phyloP scores from a whole-genome alignment of 2,888 invertebrate genomes.

The Arctia plantaginis region DNA sequence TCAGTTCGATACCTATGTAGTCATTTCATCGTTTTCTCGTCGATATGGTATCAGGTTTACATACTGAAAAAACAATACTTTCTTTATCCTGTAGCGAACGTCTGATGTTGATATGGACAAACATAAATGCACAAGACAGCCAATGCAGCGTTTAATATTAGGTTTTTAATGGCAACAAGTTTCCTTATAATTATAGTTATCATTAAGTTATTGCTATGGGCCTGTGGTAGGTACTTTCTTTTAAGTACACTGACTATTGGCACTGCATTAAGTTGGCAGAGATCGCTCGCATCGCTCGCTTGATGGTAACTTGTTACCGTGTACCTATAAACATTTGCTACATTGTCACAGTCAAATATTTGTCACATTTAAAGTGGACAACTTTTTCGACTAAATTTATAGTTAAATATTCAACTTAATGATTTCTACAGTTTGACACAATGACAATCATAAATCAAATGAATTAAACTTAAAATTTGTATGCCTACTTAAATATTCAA shows the following conservation, averaged over 20 bases:
- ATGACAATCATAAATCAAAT: conserved; percentile 17
- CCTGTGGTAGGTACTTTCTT: too few relatives aligned
- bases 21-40: too few relatives aligned
- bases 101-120: too few relatives aligned
- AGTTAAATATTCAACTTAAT: conserved; percentile 20
- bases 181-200: too few relatives aligned
- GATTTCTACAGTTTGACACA: conserved; percentile 11
- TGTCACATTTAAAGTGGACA: conserved; percentile 16
- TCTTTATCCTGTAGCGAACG: too few relatives aligned
- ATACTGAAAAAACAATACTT: too few relatives aligned
- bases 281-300: conserved; percentile 47
- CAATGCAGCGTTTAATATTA: too few relatives aligned
- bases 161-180: too few relatives aligned
- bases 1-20: too few relatives aligned
- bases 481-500: conserved; percentile 18
- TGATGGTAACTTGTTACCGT: conserved; percentile 68
- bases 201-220: too few relatives aligned
- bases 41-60: too few relatives aligned
- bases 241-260: neutral
- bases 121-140: too few relatives aligned
- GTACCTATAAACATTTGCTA: conserved; percentile 62
- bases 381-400: conserved; percentile 12
- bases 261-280: neutral
- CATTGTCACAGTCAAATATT: neutral
- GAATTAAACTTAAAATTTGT: conserved; percentile 32